phyloP scores from a whole-genome alignment of 2,113 vertebrate species.

The Oryzias curvinotus region DNA sequence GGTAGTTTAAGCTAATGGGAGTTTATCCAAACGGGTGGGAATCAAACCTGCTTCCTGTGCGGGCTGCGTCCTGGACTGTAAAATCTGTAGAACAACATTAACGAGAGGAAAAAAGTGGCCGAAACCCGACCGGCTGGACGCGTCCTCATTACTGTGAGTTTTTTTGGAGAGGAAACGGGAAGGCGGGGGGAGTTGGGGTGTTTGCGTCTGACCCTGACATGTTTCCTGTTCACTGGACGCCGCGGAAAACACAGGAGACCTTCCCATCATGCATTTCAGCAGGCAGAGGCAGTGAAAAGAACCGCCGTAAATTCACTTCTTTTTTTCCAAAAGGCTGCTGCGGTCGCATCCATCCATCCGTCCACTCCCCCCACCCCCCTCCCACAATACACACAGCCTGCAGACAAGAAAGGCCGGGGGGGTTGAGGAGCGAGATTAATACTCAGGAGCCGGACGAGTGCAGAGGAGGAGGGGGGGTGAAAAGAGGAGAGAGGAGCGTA shows the following conservation, averaged over 20 bases:
- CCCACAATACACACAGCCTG: slow-evolving; percentile 9
- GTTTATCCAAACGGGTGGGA: no score
- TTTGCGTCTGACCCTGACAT: slow-evolving; percentile 47
- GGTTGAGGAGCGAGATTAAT: slow-evolving; percentile 35
- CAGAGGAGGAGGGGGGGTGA: slow-evolving; percentile 37
- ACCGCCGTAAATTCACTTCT: slow-evolving; percentile 33
- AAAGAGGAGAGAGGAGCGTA: slow-evolving; percentile 34
- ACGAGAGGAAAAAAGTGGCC: neutral
- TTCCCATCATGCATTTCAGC: slow-evolving; percentile 64
- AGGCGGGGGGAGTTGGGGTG: slow-evolving; percentile 5
- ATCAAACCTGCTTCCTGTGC: no score
- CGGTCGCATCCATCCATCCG: slow-evolving; percentile 34
- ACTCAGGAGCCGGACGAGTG: slow-evolving; percentile 27
- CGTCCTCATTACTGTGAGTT: neutral
- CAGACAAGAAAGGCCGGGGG: neutral
- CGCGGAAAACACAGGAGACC: slow-evolving; percentile 51
- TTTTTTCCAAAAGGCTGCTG: slow-evolving; percentile 35
- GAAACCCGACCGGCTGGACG: neutral
- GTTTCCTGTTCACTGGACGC: slow-evolving; percentile 55
- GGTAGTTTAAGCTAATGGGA: no score
- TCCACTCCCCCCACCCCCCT: neutral
- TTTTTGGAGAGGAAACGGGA: neutral
- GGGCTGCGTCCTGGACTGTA: no score
- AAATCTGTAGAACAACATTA: neutral
- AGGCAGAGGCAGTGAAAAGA: slow-evolving; percentile 13